These are phyloP conservation scores for Laodelphax striatellus DNA, from an alignment of 1,140 invertebrate species.

Conservation along the genomic window DNA sequence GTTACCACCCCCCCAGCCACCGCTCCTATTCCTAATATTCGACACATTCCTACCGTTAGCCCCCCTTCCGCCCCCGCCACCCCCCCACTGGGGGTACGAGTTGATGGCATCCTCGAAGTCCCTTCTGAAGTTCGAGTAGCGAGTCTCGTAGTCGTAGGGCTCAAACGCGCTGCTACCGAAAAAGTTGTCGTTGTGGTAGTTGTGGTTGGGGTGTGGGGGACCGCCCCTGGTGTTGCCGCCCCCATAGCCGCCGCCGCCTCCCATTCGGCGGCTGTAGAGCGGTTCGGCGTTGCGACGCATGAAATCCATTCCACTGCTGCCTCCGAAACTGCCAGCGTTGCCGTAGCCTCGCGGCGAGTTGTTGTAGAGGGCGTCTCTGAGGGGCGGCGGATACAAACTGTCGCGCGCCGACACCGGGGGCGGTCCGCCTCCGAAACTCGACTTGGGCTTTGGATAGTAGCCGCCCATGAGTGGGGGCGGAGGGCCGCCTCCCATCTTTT, in stretches of 20 bases:
- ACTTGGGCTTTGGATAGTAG: not conserved
- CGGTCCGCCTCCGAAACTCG: not conserved
- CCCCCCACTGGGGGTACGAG: not conserved
- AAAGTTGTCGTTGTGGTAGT: not conserved
- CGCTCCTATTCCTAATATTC: too few species aligned
- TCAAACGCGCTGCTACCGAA: not conserved
- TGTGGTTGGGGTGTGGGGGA: not conserved
- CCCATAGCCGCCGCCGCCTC: not conserved
- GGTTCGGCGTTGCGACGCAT: not conserved
- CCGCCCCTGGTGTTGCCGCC: not conserved
- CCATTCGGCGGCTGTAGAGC: not conserved
- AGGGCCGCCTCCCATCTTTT: not conserved
- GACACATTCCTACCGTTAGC: too few species aligned
- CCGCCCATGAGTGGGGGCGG: not conserved
- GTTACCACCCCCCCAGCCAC: too few species aligned
- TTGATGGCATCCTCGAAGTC: constrained; percentile 20
- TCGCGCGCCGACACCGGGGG: not conserved
- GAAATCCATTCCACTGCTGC: not conserved
- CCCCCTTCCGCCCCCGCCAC: too few species aligned
- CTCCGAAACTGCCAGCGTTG: not conserved
- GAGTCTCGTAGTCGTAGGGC: not conserved
- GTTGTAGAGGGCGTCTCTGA: constrained; percentile 4
- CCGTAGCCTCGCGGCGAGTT: not conserved
- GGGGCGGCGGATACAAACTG: constrained; percentile 5
- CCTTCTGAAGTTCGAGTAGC: constrained; percentile 18